Conservation (phyloP, 2,888 invertebrate species). For the Odontomyia ornata region DNA sequence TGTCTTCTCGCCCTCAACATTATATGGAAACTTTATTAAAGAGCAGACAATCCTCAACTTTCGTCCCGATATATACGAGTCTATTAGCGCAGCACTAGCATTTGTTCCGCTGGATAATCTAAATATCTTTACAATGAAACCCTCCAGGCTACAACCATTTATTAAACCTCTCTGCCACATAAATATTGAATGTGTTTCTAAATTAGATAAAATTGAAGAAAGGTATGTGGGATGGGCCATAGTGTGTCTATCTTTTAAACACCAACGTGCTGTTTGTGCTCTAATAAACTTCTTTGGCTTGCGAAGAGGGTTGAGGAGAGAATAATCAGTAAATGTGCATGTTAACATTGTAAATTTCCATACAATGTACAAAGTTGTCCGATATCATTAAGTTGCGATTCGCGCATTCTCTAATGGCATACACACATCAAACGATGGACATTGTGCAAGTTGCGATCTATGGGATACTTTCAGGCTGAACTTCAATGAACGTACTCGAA, state of each 20-base stretch:
- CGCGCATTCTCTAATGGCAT: not conserved
- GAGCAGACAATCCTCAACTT: not conserved
- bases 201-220: conserved; percentile 10
- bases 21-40: too few relatives aligned
- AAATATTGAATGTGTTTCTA: conserved; percentile 7
- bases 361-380: conserved; percentile 32
- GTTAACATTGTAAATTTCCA: conserved; percentile 33
- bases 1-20: too few relatives aligned
- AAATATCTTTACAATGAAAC: not conserved
- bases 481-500: too few relatives aligned
- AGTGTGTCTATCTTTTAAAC: not conserved
- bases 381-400: conserved; percentile 17
- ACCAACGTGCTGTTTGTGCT: conserved; percentile 7
- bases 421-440: not conserved
- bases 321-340: conserved; percentile 21
- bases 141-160: not conserved
- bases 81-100: not conserved
- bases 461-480: too few relatives aligned
- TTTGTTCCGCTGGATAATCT: conserved; percentile 4
- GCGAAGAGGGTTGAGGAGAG: not conserved
- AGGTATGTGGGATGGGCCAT: not conserved
- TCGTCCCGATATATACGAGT: not conserved
- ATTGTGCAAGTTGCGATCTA: too few relatives aligned
- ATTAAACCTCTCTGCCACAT: not conserved
- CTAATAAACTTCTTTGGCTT: not conserved